phyloP scores from a whole-genome alignment of 2,797 vertebrate genomes.

The Poecile montanus region DNA sequence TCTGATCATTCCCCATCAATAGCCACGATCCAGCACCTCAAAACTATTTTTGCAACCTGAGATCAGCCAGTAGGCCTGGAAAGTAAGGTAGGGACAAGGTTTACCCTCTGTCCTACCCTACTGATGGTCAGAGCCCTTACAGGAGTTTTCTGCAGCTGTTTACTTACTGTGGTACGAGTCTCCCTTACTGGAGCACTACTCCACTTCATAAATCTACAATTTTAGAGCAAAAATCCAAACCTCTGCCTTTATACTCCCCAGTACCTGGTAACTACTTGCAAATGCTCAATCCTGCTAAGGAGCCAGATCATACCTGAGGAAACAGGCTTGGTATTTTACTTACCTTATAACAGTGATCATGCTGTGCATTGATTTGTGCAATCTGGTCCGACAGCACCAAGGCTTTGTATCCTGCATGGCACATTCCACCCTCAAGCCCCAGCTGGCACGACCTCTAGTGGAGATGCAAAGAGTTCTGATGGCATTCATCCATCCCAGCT shows the following conservation, averaged over 20 bases:
- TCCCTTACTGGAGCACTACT: not conserved
- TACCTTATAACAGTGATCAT: not conserved
- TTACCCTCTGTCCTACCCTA: not conserved
- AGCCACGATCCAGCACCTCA: not conserved
- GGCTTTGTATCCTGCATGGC: accelerated
- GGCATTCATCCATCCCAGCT: not conserved
- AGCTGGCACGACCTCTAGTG: not conserved
- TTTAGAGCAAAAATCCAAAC: not conserved
- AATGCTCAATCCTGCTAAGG: not conserved
- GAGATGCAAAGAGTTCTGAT: not conserved
- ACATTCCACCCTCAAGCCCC: not conserved
- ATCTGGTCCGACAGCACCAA: not conserved
- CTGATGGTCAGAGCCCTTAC: not conserved
- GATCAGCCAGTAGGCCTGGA: not conserved
- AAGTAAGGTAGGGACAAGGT: not conserved
- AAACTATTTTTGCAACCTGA: not conserved
- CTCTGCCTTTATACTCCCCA: not conserved
- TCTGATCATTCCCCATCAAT: not conserved
- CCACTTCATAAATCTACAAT: not conserved
- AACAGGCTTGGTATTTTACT: not conserved
- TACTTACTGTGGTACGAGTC: not conserved
- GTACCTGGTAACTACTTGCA: not conserved
- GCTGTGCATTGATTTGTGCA: not conserved
- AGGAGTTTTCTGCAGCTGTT: not conserved
- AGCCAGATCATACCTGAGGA: not conserved